Conservation (phyloP, 1,140 invertebrate species). For the Apis florea region DNA sequence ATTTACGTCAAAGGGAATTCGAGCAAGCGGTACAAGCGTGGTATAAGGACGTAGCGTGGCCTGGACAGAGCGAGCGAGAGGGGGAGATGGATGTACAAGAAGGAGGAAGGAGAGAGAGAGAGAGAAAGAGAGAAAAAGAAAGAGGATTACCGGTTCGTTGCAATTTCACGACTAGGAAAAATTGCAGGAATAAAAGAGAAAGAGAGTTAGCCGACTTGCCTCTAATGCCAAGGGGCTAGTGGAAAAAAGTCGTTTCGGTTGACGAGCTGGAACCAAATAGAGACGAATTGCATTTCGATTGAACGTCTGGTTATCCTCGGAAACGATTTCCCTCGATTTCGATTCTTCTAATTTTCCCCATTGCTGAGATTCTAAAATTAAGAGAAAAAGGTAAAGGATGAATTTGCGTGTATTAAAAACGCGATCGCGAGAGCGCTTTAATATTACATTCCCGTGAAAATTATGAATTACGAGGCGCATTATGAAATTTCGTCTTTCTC, state of each 20-base stretch:
- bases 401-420: conserved; percentile 29
- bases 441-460: conserved; percentile 30
- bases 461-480: not conserved
- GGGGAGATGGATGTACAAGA: conserved; percentile 19
- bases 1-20: conserved; percentile 78
- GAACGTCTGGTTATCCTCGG: not conserved
- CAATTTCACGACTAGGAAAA: conserved; percentile 45
- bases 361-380: too few relatives aligned
- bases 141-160: conserved; percentile 25
- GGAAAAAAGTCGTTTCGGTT: not conserved
- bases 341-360: not conserved
- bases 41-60: conserved; percentile 32
- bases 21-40: conserved; percentile 56
- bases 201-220: not conserved
- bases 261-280: not conserved
- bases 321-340: not conserved
- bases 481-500: conserved; percentile 16
- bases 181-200: conserved; percentile 1
- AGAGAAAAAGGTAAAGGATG: not conserved
- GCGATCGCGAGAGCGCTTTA: not conserved
- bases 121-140: conserved; percentile 5
- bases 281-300: conserved; percentile 16
- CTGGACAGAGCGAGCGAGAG: conserved; percentile 54
- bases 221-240: not conserved
- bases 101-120: conserved; percentile 42